phyloP scores from a whole-genome alignment of 2,888 invertebrate genomes.

The Scaptomyza tumidula region DNA sequence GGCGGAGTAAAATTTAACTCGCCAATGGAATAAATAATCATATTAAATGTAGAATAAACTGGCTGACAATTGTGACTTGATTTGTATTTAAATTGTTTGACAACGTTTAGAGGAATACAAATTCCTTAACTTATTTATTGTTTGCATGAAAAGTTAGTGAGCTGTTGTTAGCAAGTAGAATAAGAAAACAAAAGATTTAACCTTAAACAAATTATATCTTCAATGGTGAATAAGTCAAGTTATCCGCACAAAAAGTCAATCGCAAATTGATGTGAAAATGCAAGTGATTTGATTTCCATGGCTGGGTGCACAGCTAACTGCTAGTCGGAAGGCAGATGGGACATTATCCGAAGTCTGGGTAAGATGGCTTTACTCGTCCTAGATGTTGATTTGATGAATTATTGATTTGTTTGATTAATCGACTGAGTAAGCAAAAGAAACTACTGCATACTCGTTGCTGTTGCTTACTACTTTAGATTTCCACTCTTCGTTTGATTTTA shows the following conservation, averaged over 20 bases:
- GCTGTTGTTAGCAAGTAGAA: neutral
- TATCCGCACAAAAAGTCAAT: neutral
- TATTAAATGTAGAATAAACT: slow-evolving; percentile 9
- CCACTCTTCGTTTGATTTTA: slow-evolving; percentile 22
- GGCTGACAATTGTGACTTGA: neutral
- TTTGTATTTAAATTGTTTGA: slow-evolving; percentile 7
- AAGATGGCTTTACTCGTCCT: slow-evolving; percentile 35
- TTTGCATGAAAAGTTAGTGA: neutral
- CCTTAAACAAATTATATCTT: neutral
- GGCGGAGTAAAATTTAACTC: neutral
- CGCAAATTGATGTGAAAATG: slow-evolving; percentile 61
- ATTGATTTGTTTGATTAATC: slow-evolving; percentile 77
- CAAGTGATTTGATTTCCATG: slow-evolving; percentile 69
- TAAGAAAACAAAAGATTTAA: neutral
- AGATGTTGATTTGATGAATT: slow-evolving; percentile 71
- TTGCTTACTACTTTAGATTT: neutral
- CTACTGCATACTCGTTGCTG: slow-evolving; percentile 5
- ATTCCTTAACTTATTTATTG: neutral
- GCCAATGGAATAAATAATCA: slow-evolving; percentile 1
- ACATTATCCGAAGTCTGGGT: slow-evolving; percentile 1
- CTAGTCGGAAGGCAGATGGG: slow-evolving; percentile 7
- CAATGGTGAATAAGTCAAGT: neutral
- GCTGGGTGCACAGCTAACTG: slow-evolving; percentile 17
- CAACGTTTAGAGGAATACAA: neutral
- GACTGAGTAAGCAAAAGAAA: slow-evolving; percentile 30